Evolutionary conservation across 2,113 vertebrate genomes (phyloP), one percentile per base, ranked within the genome.

Genomic region (Lamprologus sp.): DNA sequence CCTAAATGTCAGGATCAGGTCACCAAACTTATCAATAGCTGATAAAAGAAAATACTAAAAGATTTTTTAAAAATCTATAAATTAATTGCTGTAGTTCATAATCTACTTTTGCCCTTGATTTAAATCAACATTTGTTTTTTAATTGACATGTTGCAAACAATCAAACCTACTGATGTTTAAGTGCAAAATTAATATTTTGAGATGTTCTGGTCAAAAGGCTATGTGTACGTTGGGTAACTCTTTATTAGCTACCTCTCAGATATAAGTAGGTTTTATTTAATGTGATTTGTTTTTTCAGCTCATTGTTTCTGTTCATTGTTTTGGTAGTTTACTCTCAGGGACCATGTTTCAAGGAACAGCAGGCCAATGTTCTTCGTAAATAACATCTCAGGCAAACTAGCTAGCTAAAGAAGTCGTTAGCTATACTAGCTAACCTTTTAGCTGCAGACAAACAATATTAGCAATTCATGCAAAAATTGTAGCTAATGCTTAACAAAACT

Each of bases 61-160:
- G 3, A 0, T 10, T 28, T 73, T 45, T 26, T 1, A 0, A 2
- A 23, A 75, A 47, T 19, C 15, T 19, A 12, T 49, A 0, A 75
- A 5, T 4, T 28, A 47, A 75, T 2, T 17, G 14, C 5, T 47
- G 40, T 4, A 47, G 8, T 45, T 28, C 4, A 75, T 75, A 17
- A 47, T 7, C 70, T 47, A 0, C 9, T 31, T n/a, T 77, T 28
- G 13, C 21, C n/a, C n/a, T 42, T 26, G 8, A 23, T 26, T 42
- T 26, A 73, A 23, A 26, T 15, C 7, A 73, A 4, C 37, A 23
- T 70, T 42, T n/a, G 31, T 35, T 0, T 9, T 6, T 70, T 21
- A 40, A 70, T 21, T 70, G 35, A 70, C 7, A 70, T 6, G 35
- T 42, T 23, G 12, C 35, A 42, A 23, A 37, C 11, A 37, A 40